These are phyloP conservation scores for Myiothlypis chrysogaster DNA, from an alignment of 2,797 vertebrate species.

Conservation along the genomic window DNA sequence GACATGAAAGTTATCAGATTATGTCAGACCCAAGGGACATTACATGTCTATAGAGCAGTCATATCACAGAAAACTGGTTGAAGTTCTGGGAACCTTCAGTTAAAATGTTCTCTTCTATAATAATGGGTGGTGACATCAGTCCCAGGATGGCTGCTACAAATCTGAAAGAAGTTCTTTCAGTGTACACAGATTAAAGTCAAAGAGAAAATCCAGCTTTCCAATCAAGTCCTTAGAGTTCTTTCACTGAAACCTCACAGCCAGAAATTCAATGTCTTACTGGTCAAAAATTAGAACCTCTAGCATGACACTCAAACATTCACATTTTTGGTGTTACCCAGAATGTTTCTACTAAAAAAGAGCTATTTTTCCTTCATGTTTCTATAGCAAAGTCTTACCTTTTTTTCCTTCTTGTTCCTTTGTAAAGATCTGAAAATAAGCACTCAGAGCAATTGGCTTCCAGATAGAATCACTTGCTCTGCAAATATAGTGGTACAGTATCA, in stretches of 20 bases:
- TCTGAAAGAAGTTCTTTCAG: neutral
- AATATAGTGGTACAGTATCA: neutral
- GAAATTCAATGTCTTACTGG: neutral
- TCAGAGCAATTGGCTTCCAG: neutral
- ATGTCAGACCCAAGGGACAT: neutral
- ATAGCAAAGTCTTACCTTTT: neutral
- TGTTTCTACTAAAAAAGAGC: neutral
- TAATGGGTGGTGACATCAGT: slow-evolving; percentile 61
- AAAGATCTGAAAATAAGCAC: neutral
- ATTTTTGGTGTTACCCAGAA: neutral
- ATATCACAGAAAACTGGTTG: neutral
- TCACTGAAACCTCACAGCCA: neutral
- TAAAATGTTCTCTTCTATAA: slow-evolving; percentile 66
- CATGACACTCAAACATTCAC: no score
- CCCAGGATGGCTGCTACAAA: neutral
- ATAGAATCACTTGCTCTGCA: neutral
- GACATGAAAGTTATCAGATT: neutral
- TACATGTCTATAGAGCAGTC: neutral
- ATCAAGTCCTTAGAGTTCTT: neutral
- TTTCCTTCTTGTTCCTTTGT: neutral
- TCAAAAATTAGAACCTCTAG: neutral
- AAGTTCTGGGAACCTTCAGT: neutral
- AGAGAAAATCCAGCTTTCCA: neutral
- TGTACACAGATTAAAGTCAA: neutral
- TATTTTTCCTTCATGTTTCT: neutral